Base-by-base conservation (phyloP, 1,140 invertebrate genomes). In the Musca vetustissima region DNA sequence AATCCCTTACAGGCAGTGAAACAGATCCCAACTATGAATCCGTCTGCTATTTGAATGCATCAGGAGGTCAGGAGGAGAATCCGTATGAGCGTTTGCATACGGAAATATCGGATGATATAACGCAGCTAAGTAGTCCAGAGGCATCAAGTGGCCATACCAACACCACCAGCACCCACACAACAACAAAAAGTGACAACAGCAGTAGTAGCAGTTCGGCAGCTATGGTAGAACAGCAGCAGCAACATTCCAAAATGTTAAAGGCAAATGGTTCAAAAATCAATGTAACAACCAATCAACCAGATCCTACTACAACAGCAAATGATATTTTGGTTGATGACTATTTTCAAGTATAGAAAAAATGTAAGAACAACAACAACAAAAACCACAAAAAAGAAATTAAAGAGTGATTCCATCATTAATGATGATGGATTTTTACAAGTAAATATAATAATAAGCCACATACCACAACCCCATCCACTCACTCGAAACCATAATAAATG, bases 1-100 rank as follows among this genome's bases (percentile, higher is more conserved):
- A 92, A 75, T 91, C 89, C 4, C 88, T 92, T 84, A 88, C 87
- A 1, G 89, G 88, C 6, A 92, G 90, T 72, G 90, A 92, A 76
- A 87, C 87, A 0, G 89, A 90, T 76, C 89, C 89, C 1, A 91
- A 91, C 73, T 91, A 91, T 70, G 89, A 91, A 73, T 89, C 89
- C 0, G 89, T 90, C 0, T 86, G 86, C 19, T 81, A 82, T 68
- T n/a, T 81, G 17, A 78, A 75, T 65, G 66, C 76, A n/a, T 36
- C 57, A 21, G 57, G 69, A 57, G 8, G 71, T 71, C n/a, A 70
- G 19, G 21, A 49, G 15, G 69, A 49, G 28, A 70, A 68, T 64
- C 75, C 73, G 11, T 82, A 82, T 25, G 80, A 82, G 70, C 74
- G 74, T 43, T 71, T 75, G 57, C 65, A 73, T 24, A 73, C 70